Evolutionary conservation across 2,113 vertebrate genomes (phyloP).

Genomic region (Engystomops pustulosus): DNA sequence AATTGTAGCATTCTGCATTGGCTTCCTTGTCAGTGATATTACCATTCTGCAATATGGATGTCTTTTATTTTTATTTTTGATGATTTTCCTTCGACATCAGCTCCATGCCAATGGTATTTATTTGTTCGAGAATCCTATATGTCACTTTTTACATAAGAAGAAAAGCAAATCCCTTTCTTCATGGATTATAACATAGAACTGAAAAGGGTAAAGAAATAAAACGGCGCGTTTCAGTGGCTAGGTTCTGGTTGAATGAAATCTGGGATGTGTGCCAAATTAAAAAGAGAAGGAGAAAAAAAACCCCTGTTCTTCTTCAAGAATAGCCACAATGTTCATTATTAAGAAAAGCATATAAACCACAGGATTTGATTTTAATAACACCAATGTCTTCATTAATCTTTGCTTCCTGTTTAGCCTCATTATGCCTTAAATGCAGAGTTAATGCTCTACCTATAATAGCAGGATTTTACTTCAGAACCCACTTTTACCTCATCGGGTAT

Average conservation of each 20-base stretch:
- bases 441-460: constrained; percentile 76
- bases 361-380: constrained; percentile 96
- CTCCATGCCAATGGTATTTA: constrained; percentile 61
- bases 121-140: constrained; percentile 63
- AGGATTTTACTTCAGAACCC: constrained; percentile 75
- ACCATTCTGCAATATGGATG: constrained; percentile 42
- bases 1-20: constrained; percentile 11
- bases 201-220: constrained; percentile 80
- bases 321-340: constrained; percentile 90
- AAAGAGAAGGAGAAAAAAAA: constrained; percentile 79
- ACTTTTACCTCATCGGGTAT: constrained; percentile 70
- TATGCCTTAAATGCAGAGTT: constrained; percentile 80
- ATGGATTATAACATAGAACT: constrained; percentile 73
- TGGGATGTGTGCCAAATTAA: constrained; percentile 95
- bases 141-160: constrained; percentile 60
- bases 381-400: constrained; percentile 89
- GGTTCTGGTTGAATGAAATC: constrained; percentile 97
- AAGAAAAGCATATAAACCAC: constrained; percentile 85
- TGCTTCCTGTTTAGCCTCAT: constrained; percentile 81
- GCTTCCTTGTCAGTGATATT: constrained; percentile 16
- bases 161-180: constrained; percentile 63
- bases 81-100: not conserved
- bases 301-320: constrained; percentile 86
- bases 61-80: constrained; percentile 12
- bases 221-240: constrained; percentile 82